Evolutionary conservation across 2,797 vertebrate genomes (phyloP).

Genomic region (Tympanoctomys barrerae): DNA sequence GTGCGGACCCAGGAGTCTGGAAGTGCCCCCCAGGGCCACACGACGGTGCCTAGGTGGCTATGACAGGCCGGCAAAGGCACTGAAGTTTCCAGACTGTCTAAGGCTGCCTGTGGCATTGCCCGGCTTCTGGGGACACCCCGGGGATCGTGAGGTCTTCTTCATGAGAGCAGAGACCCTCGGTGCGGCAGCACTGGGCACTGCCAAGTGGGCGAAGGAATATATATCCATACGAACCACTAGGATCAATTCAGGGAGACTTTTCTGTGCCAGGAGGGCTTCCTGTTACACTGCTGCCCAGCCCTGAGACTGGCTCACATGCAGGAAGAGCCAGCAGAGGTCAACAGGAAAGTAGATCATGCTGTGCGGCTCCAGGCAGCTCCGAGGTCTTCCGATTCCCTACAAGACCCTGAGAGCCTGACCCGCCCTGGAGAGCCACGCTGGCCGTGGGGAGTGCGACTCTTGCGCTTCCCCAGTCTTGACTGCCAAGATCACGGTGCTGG

Average conservation of each 20-base stretch:
- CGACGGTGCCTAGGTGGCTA: not conserved
- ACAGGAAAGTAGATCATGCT: fast-evolving
- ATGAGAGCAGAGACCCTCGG: not conserved
- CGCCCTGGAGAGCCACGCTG: too few relatives aligned
- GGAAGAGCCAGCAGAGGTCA: fast-evolving
- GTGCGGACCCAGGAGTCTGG: fast-evolving
- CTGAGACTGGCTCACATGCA: not conserved
- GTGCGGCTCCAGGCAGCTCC: not conserved
- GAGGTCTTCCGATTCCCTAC: not conserved
- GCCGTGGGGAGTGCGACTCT: not conserved
- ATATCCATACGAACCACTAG: fast-evolving
- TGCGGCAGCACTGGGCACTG: not conserved
- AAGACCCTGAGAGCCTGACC: not conserved
- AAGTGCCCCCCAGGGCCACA: too few relatives aligned
- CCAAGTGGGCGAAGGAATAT: fast-evolving
- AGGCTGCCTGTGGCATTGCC: not conserved
- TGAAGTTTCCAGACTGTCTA: not conserved
- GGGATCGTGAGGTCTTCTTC: not conserved
- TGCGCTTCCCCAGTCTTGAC: not conserved
- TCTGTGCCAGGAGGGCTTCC: not conserved
- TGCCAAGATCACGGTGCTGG: too few relatives aligned
- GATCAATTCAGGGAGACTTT: not conserved
- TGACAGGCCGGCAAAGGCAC: not conserved
- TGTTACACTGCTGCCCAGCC: fast-evolving
- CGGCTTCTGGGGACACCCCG: fast-evolving